A percentile compares a stretch with the other conserved stretches of the same genome.
These are phyloP conservation scores for Silurus meridionalis DNA, from an alignment of 2,113 vertebrate genomes.

Conservation along the genomic window DNA sequence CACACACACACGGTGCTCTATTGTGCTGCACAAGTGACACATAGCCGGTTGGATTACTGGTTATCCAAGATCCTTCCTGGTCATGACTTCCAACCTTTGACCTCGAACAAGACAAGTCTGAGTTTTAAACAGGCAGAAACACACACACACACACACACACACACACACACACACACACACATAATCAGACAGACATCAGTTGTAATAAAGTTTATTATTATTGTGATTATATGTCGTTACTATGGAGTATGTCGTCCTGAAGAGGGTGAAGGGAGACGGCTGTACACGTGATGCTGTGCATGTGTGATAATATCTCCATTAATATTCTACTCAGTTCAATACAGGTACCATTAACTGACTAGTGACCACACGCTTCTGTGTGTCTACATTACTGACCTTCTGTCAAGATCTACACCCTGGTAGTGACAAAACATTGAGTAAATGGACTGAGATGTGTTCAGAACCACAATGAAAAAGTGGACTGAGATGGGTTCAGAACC, in stretches of 20 bases:
- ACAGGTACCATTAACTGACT: slow-evolving; percentile 75
- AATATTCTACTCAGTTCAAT: slow-evolving; percentile 66
- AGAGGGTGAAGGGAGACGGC: slow-evolving; percentile 29
- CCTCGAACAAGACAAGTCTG: background rate
- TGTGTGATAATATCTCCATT: slow-evolving; percentile 58
- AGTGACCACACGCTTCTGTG: slow-evolving; percentile 37
- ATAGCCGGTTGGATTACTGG: slow-evolving; percentile 18
- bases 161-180: slow-evolving; percentile 36
- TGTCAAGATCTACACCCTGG: background rate
- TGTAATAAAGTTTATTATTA: slow-evolving; percentile 12
- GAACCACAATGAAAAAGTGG: background rate
- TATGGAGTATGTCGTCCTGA: slow-evolving; percentile 44
- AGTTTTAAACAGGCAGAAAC: background rate
- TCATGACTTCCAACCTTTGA: background rate
- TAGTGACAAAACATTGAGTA: background rate
- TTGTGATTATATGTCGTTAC: slow-evolving; percentile 49
- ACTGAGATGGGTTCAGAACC: no score
- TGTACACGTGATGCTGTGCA: background rate
- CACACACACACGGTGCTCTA: slow-evolving; percentile 44
- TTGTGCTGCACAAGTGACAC: slow-evolving; percentile 60
- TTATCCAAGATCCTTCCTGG: background rate
- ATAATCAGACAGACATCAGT: background rate
- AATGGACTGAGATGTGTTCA: background rate
- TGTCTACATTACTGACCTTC: slow-evolving; percentile 14
- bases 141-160: slow-evolving; percentile 24